Conservation (phyloP, 2,888 invertebrate species). For the Trissoscelio sp. region DNA sequence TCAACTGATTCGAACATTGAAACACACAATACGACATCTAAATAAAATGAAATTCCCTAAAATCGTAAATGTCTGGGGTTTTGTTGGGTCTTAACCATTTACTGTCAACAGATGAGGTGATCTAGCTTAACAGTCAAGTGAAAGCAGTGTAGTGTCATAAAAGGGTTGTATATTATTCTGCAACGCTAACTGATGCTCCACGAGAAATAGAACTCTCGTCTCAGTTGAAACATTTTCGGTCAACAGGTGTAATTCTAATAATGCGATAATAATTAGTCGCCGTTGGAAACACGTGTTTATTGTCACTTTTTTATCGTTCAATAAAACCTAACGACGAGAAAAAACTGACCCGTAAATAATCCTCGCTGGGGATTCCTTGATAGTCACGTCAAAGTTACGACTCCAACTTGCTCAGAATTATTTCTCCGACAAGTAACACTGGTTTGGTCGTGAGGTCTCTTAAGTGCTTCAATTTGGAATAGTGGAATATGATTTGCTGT, state of each 20-base stretch:
- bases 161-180: slow-evolving; percentile 75
- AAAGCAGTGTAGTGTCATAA: slow-evolving; percentile 71
- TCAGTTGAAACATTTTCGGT: slow-evolving; percentile 32
- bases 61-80: slow-evolving; percentile 46
- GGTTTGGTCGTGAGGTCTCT: slow-evolving; percentile 5
- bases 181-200: slow-evolving; percentile 65
- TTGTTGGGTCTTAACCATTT: slow-evolving; percentile 14
- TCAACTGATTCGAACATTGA: background rate
- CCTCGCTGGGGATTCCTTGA: slow-evolving; percentile 42
- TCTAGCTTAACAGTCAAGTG: slow-evolving; percentile 29
- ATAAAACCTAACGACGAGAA: slow-evolving; percentile 52
- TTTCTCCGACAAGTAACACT: slow-evolving; percentile 15
- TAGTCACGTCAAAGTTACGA: slow-evolving; percentile 59
- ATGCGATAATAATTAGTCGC: slow-evolving; percentile 77
- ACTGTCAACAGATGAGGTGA: slow-evolving; percentile 47
- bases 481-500: slow-evolving; percentile 7
- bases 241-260: slow-evolving; percentile 75
- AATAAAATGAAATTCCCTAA: slow-evolving; percentile 13
- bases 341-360: slow-evolving; percentile 59
- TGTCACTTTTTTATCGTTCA: slow-evolving; percentile 57
- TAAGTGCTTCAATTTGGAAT: background rate
- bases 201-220: slow-evolving; percentile 29
- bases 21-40: slow-evolving; percentile 2
- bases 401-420: slow-evolving; percentile 26
- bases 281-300: slow-evolving; percentile 69